These are phyloP conservation scores for Motacilla tschutschensis DNA, from an alignment of 2,113 vertebrate genomes.

Conservation along the genomic window DNA sequence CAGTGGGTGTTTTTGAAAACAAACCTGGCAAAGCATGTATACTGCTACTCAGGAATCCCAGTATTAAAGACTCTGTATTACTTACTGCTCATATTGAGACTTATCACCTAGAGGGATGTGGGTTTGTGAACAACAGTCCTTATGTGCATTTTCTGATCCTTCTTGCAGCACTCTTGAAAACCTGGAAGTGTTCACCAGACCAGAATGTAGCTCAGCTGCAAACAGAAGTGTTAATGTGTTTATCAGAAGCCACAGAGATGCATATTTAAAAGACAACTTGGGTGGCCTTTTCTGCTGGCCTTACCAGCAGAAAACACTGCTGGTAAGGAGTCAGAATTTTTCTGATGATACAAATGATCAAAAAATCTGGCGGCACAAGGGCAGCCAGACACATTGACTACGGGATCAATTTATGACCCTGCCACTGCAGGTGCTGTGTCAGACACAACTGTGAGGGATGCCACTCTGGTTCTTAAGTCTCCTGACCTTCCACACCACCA, in stretches of 20 bases:
- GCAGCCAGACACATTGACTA: neutral
- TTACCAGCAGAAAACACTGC: neutral
- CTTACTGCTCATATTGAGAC: neutral
- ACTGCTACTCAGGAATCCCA: neutral
- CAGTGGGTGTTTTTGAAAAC: neutral
- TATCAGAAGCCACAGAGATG: neutral
- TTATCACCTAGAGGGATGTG: neutral
- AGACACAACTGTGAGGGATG: neutral
- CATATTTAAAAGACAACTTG: neutral
- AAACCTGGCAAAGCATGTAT: neutral
- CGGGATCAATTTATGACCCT: neutral
- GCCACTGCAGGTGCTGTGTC: neutral
- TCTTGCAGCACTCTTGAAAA: neutral
- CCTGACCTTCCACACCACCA: neutral
- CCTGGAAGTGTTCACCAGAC: neutral
- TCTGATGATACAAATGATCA: neutral
- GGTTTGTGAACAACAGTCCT: neutral
- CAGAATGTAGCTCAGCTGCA: neutral
- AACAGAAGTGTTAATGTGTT: neutral
- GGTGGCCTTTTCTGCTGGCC: no score
- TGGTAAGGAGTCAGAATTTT: neutral
- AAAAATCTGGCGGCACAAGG: neutral
- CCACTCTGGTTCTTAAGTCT: neutral
- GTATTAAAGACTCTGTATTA: neutral
- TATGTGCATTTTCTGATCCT: neutral